Base-by-base conservation (phyloP, 2,113 vertebrate species). In the Xenopus borealis region DNA sequence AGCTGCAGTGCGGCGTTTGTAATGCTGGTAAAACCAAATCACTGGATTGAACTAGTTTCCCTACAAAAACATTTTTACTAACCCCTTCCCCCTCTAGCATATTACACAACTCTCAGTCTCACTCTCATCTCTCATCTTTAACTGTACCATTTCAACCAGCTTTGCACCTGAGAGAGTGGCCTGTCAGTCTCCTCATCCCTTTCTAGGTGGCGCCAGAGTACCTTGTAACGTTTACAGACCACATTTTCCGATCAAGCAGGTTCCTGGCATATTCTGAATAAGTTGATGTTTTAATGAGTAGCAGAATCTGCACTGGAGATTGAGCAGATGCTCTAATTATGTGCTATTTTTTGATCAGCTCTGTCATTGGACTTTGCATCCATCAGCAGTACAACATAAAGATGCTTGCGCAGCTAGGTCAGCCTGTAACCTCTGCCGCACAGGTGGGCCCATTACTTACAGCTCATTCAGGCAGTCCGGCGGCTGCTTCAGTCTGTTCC, bases 401-500 rank as follows among this genome's bases (percentile, higher is more conserved):
- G 53, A 59, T 20, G 55, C 20, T 40, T 50, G 72, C 44, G 33
- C 44, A 61, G 65, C n/a, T 10, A 61, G 53, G 1, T 30, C 63
- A 59, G 12, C 7, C 14, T 20, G 10, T n/a, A 66, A 13, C 13
- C 9, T 47, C 52, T 20, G 20, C n/a, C 9, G 46, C 12, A 18
- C 72, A 73, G 72, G 72, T 67, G 19, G 44, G 40, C 17, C 12
- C 45, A 73, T 61, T 82, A 93, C 97, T 94, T 83, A 98, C 96
- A 99, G 89, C 65, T 98, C 93, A 69, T 94, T 92, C 77, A 91
- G 87, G 79, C 96, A 98, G 84, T 95, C 94, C 0, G 93, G 85
- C 0, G 97, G 96, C 86, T 93, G 95, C 85, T 98, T 98, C 81
- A 98, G 92, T 77, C 97, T 87, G 71, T 96, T 96, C 64, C 97